Evolutionary conservation across 2,113 vertebrate species (phyloP).

Genomic region (Girardinichthys multiradiatus): DNA sequence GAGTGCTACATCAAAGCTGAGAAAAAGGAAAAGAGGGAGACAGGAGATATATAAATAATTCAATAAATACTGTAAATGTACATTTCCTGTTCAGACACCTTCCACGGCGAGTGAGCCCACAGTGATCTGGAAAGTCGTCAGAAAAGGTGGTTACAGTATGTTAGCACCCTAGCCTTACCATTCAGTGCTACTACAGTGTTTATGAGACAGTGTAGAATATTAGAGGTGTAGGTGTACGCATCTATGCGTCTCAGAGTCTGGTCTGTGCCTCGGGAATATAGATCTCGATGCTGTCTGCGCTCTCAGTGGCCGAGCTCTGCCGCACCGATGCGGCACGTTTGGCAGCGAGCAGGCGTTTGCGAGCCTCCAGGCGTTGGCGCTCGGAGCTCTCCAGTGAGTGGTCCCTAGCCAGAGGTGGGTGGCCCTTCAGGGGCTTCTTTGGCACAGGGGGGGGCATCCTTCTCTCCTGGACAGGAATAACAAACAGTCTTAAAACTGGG

Average conservation of each 20-base stretch:
- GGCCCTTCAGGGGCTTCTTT: slow-evolving; percentile 80
- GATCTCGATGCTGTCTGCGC: slow-evolving; percentile 97
- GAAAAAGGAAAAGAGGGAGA: slow-evolving; percentile 20
- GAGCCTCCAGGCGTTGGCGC: slow-evolving; percentile 92
- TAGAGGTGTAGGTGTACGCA: slow-evolving; percentile 13
- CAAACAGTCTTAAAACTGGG: slow-evolving; percentile 63
- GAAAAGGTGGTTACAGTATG: slow-evolving; percentile 45
- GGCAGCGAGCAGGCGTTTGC: slow-evolving; percentile 91
- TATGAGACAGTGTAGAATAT: slow-evolving; percentile 36
- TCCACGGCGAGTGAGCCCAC: slow-evolving; percentile 49
- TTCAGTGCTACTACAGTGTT: slow-evolving; percentile 63
- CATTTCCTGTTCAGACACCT: slow-evolving; percentile 53
- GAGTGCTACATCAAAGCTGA: slow-evolving; percentile 76
- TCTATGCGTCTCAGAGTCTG: slow-evolving; percentile 86
- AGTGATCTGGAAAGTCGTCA: slow-evolving; percentile 57
- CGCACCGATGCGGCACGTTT: slow-evolving; percentile 92
- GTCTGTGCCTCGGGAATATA: slow-evolving; percentile 99
- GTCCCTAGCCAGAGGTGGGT: slow-evolving; percentile 76
- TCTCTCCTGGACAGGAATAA: slow-evolving; percentile 79
- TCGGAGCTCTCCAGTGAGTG: slow-evolving; percentile 85
- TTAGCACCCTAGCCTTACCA: slow-evolving; percentile 64
- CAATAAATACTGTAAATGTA: slow-evolving; percentile 67
- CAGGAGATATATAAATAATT: slow-evolving; percentile 42
- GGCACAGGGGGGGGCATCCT: slow-evolving; percentile 79
- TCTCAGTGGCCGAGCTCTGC: slow-evolving; percentile 96